Evolutionary conservation across 2,888 invertebrate species (phyloP).

Genomic region (Drosophila fulvimacula): DNA sequence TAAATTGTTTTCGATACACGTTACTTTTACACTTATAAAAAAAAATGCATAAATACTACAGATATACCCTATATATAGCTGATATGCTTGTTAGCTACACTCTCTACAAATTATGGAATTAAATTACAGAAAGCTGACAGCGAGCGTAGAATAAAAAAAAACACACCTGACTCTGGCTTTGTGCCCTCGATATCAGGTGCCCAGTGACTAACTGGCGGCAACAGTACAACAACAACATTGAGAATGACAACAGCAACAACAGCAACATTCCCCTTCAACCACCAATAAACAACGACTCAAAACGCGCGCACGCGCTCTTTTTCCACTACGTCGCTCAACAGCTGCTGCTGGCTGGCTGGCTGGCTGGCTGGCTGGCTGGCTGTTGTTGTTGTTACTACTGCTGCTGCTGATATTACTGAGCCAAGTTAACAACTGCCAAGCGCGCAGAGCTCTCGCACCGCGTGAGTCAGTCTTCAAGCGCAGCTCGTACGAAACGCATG

Average conservation of each 20-base stretch:
- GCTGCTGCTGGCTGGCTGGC: slow-evolving; percentile 43
- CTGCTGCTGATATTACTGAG: slow-evolving; percentile 43
- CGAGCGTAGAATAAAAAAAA: slow-evolving; percentile 26
- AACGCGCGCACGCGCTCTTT: slow-evolving; percentile 78
- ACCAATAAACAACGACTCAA: slow-evolving; percentile 37
- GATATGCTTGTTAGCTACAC: slow-evolving; percentile 16
- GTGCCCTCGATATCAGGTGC: slow-evolving; percentile 41
- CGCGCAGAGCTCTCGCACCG: slow-evolving; percentile 36
- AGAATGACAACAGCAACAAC: slow-evolving; percentile 9
- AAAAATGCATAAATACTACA: neutral
- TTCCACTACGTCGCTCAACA: slow-evolving; percentile 41
- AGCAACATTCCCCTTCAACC: slow-evolving; percentile 14
- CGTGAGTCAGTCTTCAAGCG: slow-evolving; percentile 80
- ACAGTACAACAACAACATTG: slow-evolving; percentile 26
- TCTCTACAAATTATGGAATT: slow-evolving; percentile 10
- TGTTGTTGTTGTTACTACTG: slow-evolving; percentile 18
- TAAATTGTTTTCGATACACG: neutral
- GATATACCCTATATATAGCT: slow-evolving; percentile 9
- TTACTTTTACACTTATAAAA: neutral
- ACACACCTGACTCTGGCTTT: slow-evolving; percentile 66
- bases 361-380: neutral
- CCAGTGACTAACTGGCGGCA: slow-evolving; percentile 50
- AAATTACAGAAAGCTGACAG: slow-evolving; percentile 11
- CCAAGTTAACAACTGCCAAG: slow-evolving; percentile 63
- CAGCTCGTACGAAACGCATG: slow-evolving; percentile 69